These are phyloP conservation scores for Phoxinus dragarum DNA, from an alignment of 2,797 vertebrate species.

Conservation along the genomic window DNA sequence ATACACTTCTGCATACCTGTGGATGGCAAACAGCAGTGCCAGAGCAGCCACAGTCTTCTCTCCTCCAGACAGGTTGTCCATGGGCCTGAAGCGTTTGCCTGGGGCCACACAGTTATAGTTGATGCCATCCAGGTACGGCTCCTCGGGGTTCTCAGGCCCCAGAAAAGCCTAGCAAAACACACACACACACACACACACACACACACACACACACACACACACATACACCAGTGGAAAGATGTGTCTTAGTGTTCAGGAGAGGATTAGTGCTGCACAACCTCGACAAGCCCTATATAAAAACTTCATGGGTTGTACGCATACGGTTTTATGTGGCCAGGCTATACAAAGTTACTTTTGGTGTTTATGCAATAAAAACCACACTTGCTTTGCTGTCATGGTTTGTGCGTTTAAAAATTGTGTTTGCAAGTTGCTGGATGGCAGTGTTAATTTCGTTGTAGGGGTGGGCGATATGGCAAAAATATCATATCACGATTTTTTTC, in stretches of 20 bases:
- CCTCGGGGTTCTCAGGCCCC: constrained; percentile 93
- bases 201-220: too few relatives aligned
- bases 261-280: not conserved
- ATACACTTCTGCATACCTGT: constrained; percentile 78
- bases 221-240: not conserved
- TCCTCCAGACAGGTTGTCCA: constrained; percentile 94
- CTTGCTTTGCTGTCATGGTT: too few relatives aligned
- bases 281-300: too few relatives aligned
- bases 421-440: too few relatives aligned
- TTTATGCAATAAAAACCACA: too few relatives aligned
- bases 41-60: constrained; percentile 94
- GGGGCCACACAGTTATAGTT: constrained; percentile 97
- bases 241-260: not conserved
- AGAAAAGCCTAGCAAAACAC: constrained; percentile 83
- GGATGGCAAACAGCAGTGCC: constrained; percentile 93
- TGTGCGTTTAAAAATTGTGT: too few relatives aligned
- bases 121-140: constrained; percentile 93
- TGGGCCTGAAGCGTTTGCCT: constrained; percentile 92
- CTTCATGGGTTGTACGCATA: too few relatives aligned
- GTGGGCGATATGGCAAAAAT: too few relatives aligned
- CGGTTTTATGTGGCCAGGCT: too few relatives aligned
- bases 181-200: not conserved
- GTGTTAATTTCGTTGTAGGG: too few relatives aligned
- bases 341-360: too few relatives aligned
- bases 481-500: too few relatives aligned